Evolutionary conservation across 2,888 invertebrate genomes (phyloP).

Genomic region (Macrophya alboannulata): DNA sequence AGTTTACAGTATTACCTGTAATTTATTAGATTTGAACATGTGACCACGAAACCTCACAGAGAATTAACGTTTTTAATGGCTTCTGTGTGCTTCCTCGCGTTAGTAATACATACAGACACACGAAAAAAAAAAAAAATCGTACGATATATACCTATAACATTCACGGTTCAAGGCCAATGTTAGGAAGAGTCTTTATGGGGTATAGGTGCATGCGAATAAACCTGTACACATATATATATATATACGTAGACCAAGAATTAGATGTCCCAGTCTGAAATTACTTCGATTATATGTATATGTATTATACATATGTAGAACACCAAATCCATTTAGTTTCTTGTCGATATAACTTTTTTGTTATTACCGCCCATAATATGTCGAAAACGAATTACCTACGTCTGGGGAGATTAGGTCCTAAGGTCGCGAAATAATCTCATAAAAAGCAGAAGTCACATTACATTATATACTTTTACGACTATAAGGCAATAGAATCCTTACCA

Average conservation of each 20-base stretch:
- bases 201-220: neutral
- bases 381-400: conserved; percentile 25
- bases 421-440: conserved; percentile 30
- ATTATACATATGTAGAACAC: neutral
- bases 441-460: conserved; percentile 10
- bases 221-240: neutral
- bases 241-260: neutral
- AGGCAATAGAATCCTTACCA: conserved; percentile 34
- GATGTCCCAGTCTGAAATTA: conserved; percentile 3
- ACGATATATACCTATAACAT: neutral
- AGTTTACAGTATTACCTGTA: conserved; percentile 27
- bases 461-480: neutral
- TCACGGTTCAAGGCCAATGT: neutral
- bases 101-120: neutral
- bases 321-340: conserved; percentile 38
- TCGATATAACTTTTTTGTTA: neutral
- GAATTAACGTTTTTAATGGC: conserved; percentile 54
- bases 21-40: conserved; percentile 68
- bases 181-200: neutral
- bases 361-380: neutral
- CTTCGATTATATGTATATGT: neutral
- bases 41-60: conserved; percentile 72
- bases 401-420: neutral
- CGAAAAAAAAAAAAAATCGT: neutral
- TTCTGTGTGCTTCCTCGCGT: conserved; percentile 40